Evolutionary conservation across 2,888 invertebrate genomes (phyloP).

Genomic region (Anthrax anthrax): DNA sequence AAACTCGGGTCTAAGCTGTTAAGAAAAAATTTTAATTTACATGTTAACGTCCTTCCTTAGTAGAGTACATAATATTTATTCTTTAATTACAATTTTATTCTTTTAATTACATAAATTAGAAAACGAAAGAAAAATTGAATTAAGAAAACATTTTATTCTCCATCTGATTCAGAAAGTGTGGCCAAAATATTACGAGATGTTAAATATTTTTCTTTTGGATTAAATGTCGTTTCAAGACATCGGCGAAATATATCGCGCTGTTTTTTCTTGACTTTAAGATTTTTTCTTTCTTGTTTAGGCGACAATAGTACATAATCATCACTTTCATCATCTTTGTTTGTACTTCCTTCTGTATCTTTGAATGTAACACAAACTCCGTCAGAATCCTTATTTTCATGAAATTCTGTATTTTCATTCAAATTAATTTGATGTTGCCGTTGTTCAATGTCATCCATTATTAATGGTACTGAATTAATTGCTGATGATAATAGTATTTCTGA

Average conservation of each 20-base stretch:
- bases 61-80: no score
- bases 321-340: conserved; percentile 11
- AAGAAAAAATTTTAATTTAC: no score
- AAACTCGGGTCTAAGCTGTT: no score
- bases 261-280: conserved; percentile 28
- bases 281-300: no score
- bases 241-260: conserved; percentile 48
- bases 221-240: conserved; percentile 60
- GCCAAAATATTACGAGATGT: no score
- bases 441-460: not conserved
- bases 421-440: not conserved
- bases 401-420: not conserved
- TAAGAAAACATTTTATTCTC: no score
- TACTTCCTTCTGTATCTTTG: conserved; percentile 13
- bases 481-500: not conserved
- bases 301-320: conserved; percentile 26
- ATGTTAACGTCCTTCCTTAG: no score
- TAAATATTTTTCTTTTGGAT: conserved; percentile 35
- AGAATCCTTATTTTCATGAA: not conserved
- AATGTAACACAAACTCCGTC: conserved; percentile 15
- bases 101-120: no score
- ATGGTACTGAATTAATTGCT: not conserved
- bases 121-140: no score
- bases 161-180: no score
- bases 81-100: no score